Conservation (phyloP, 35 echinoderm and acorn worm species). For the Lytechinus pictus region DNA sequence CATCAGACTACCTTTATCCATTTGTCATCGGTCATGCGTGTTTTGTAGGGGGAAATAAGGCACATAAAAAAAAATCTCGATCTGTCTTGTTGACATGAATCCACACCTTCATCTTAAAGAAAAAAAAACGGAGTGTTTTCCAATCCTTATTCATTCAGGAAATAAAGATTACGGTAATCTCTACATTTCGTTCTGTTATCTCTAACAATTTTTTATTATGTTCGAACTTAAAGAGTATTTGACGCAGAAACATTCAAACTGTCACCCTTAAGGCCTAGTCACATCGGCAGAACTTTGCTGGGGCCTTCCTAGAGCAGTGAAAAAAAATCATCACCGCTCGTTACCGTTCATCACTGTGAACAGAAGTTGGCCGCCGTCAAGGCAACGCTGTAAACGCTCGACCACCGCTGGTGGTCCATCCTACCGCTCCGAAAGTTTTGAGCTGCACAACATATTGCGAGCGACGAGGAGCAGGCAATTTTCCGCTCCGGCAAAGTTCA, state of each 20-base stretch:
- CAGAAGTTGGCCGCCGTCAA: too few relatives aligned
- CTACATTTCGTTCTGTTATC: too few relatives aligned
- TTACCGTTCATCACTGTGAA: not conserved
- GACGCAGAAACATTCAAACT: too few relatives aligned
- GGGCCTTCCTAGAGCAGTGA: too few relatives aligned
- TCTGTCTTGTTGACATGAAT: not conserved
- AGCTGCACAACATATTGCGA: constrained; percentile 22
- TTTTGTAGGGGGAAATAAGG: not conserved
- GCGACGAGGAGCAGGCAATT: not conserved
- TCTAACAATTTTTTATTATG: too few relatives aligned
- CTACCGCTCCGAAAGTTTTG: constrained; percentile 33
- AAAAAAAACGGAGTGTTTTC: too few relatives aligned
- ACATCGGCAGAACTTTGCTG: too few relatives aligned
- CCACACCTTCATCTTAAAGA: not conserved
- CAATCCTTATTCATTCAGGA: too few relatives aligned
- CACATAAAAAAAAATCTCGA: not conserved
- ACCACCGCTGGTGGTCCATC: not conserved
- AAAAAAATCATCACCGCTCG: too few relatives aligned
- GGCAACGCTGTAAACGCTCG: not conserved
- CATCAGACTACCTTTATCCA: not conserved
- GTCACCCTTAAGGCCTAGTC: not conserved
- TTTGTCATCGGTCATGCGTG: not conserved
- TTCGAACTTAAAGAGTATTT: not conserved
- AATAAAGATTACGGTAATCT: too few relatives aligned
- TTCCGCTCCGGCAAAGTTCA: constrained; percentile 16